These are phyloP conservation scores for Hypotaenidia philippensis DNA, from an alignment of 2,797 vertebrate genomes.

Conservation along the genomic window DNA sequence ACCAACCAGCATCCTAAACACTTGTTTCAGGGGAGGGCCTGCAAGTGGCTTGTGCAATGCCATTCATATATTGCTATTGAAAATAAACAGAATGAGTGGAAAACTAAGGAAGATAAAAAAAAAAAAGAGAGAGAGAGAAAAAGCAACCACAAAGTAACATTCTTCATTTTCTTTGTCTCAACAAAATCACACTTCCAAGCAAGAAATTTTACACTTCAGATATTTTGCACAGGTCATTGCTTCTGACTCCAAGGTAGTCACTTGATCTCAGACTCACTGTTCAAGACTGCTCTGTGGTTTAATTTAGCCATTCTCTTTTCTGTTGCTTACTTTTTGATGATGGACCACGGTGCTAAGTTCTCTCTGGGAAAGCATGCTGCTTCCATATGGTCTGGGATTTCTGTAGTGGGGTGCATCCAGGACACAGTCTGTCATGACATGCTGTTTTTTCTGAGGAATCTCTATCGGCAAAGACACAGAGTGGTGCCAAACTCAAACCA, in stretches of 20 bases:
- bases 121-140: neutral
- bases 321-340: conserved; percentile 35
- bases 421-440: conserved; percentile 60
- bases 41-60: neutral
- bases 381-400: conserved; percentile 69
- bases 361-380: conserved; percentile 48
- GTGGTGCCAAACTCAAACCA: conserved; percentile 58
- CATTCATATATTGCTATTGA: neutral
- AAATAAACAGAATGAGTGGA: neutral
- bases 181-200: conserved; percentile 10
- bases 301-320: conserved; percentile 46
- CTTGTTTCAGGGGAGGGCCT: neutral
- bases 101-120: neutral
- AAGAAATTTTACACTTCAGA: neutral
- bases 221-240: conserved; percentile 7
- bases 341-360: conserved; percentile 33
- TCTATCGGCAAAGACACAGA: neutral
- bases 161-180: conserved; percentile 14
- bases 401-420: conserved; percentile 47
- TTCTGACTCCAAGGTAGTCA: neutral
- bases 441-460: conserved; percentile 36
- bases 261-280: neutral
- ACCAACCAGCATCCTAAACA: neutral
- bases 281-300: conserved; percentile 18
- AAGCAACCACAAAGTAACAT: neutral